These are phyloP conservation scores for Syngnathus acus DNA, from an alignment of 2,797 vertebrate genomes.

Conservation along the genomic window DNA sequence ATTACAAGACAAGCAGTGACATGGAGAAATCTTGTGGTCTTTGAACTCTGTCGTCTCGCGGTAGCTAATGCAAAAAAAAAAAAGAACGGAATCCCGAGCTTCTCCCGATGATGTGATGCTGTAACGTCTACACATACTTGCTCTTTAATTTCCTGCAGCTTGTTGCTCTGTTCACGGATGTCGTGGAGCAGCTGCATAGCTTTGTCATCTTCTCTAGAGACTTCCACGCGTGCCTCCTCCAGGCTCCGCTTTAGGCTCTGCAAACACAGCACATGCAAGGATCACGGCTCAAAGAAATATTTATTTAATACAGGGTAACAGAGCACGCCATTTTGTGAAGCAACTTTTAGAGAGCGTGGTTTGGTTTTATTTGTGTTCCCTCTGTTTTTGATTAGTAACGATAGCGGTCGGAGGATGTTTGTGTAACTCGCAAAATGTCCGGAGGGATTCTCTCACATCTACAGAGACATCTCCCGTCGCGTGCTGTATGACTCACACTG, in stretches of 20 bases:
- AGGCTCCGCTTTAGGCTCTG: conserved; percentile 98
- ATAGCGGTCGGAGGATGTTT: neutral
- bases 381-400: neutral
- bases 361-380: neutral
- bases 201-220: conserved; percentile 98
- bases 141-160: conserved; percentile 99
- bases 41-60: neutral
- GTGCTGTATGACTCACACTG: conserved; percentile 79
- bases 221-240: conserved; percentile 96
- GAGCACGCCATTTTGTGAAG: neutral
- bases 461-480: conserved; percentile 1
- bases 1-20: neutral
- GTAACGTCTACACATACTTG: conserved; percentile 74
- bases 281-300: neutral
- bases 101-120: conserved; percentile 17
- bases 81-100: neutral
- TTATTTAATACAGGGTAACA: neutral
- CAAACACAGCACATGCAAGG: conserved; percentile 22
- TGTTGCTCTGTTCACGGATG: conserved; percentile 97
- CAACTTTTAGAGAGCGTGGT: neutral
- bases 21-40: too few species aligned
- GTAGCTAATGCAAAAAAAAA: too few species aligned
- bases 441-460: conserved; percentile 1
- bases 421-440: conserved; percentile 2
- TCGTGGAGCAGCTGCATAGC: conserved; percentile 96